phyloP scores from a whole-genome alignment of 2,797 vertebrate species.

The Manis crassicaudata region DNA sequence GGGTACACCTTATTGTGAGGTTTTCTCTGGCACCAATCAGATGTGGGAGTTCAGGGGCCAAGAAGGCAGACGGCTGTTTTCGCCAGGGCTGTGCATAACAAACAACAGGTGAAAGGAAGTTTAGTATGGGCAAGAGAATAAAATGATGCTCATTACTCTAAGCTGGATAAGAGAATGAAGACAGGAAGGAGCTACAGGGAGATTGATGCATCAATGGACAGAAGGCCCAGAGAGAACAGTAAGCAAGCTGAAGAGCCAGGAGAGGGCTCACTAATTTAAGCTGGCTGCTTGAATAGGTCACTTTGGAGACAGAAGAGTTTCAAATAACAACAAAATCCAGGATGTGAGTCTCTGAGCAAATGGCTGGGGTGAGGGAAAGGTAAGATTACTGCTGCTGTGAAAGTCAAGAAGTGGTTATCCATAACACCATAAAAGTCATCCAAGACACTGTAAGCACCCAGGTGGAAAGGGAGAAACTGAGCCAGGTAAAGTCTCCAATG shows the following conservation, averaged over 20 bases:
- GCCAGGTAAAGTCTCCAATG: background rate
- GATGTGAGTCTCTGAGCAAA: background rate
- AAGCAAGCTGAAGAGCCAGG: background rate
- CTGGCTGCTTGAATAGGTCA: background rate
- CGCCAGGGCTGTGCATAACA: background rate
- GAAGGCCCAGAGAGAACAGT: background rate
- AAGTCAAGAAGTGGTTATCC: background rate
- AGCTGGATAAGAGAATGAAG: background rate
- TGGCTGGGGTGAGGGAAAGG: background rate
- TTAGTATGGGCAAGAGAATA: background rate
- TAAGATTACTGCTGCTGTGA: background rate
- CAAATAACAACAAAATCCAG: background rate
- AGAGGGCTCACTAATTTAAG: background rate
- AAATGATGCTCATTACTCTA: background rate
- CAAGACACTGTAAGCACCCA: background rate
- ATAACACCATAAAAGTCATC: slow-evolving; percentile 14
- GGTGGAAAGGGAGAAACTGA: background rate
- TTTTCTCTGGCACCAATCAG: background rate
- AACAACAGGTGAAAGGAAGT: background rate
- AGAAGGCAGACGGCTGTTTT: background rate
- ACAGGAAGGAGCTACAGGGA: background rate
- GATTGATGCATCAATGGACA: background rate
- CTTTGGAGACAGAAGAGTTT: background rate
- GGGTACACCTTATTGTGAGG: background rate
- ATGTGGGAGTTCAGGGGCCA: background rate